Base-by-base conservation (phyloP, 2,113 vertebrate species). In the Chelonoidis abingdonii region DNA sequence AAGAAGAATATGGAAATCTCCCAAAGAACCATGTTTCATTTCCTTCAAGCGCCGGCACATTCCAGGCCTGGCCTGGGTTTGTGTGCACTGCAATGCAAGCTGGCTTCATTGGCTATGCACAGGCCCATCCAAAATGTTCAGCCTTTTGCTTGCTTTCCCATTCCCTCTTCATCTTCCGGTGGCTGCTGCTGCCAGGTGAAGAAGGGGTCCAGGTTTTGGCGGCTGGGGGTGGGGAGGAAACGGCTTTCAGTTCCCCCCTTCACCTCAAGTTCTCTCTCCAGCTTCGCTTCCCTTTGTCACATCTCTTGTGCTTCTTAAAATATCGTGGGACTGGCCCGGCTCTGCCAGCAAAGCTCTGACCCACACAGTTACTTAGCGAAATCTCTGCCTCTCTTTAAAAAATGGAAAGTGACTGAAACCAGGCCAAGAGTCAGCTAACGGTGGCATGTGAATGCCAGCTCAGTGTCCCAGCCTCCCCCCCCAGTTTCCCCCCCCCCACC, bases 51-150 rank as follows among this genome's bases (percentile, higher is more conserved):
- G 2, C 87, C 72, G 38, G 87, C 87, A 62, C 87, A 27, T 38
- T 41, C 80, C 87, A 54, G 79, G 65, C 50, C 69, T 84, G 0
- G 22, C 84, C 53, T 14, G 2, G 80, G 57, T 75, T 81, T 41
- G 3, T 29, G 41, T 16, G 0, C 0, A 3, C 72, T 53, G 6
- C 72, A 14, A 14, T 0, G 3, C 92, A 14, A 10, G 2, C 41
- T 29, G 9, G 57, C 38, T 31, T 50, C 53, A 27, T 25, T 78
- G 24, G 75, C 41, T 27, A 47, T 25, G 41, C 24, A 47, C 12
- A 4, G 4, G 41, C 41, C 25, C 44, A 27, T 78, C 75, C 75
- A 47, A 47, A 78, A 47, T 29, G 24, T 27, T 10, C 47, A 41
- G 75, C 75, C 41, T 78, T 41, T 38, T 47, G 75, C 75, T 78